Conservation (phyloP, 2,797 vertebrate species). For the Florisuga fusca region DNA sequence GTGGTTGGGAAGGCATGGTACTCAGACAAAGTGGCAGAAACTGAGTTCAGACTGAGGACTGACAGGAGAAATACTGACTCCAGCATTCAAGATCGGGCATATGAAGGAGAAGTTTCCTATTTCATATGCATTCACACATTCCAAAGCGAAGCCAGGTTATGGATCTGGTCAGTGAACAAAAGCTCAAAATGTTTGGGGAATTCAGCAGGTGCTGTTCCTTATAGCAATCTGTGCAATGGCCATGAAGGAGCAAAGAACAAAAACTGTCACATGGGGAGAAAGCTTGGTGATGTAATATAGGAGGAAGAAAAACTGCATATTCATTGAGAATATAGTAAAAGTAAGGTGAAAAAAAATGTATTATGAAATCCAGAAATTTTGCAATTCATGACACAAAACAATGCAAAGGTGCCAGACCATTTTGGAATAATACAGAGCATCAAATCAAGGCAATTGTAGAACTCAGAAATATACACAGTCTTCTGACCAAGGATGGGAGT, state of each 20-base stretch:
- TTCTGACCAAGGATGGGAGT: background rate
- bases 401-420: background rate
- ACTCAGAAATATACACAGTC: background rate
- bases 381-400: background rate
- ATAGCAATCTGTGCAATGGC: background rate
- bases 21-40: background rate
- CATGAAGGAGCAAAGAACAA: slow-evolving; percentile 8
- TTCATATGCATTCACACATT: background rate
- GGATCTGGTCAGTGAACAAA: background rate
- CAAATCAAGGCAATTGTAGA: background rate
- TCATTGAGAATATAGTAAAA: background rate
- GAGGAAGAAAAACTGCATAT: background rate
- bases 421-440: background rate
- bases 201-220: background rate
- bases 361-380: background rate
- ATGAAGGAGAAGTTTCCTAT: background rate
- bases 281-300: background rate
- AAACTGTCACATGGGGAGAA: background rate
- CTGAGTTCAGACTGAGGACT: background rate
- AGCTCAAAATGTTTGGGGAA: fast-evolving
- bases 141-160: background rate
- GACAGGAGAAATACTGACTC: background rate
- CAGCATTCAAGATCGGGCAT: background rate
- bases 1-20: fast-evolving
- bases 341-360: background rate